These are phyloP conservation scores for Melipona bicolor DNA, from an alignment of 2,888 invertebrate species.

Conservation along the genomic window DNA sequence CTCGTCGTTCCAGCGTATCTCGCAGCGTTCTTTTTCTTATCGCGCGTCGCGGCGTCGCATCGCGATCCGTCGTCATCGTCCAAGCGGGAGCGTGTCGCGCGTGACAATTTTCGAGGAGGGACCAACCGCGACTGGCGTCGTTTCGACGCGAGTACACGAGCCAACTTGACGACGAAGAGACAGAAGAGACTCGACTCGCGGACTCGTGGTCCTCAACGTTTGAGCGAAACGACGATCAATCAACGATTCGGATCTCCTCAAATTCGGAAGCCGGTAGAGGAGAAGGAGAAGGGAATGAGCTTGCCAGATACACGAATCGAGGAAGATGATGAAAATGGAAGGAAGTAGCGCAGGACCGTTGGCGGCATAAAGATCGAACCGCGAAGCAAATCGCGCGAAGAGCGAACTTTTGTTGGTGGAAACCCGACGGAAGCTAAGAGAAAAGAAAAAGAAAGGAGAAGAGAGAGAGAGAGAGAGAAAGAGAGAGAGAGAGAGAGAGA, in stretches of 20 bases:
- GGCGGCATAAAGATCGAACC: conserved; percentile 11
- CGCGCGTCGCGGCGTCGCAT: background rate
- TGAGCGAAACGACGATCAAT: conserved; percentile 31
- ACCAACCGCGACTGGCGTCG: background rate
- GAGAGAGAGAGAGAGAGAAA: background rate
- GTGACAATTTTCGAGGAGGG: conserved; percentile 43
- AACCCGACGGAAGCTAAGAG: conserved; percentile 37
- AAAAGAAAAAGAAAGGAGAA: background rate
- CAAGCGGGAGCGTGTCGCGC: conserved; percentile 10
- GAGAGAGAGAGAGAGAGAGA: background rate
- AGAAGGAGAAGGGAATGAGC: conserved; percentile 28
- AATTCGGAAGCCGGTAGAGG: conserved; percentile 3
- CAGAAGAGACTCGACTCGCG: background rate
- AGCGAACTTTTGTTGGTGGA: conserved; percentile 1
- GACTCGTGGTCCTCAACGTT: conserved; percentile 43
- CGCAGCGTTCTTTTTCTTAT: background rate
- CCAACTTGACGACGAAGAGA: background rate
- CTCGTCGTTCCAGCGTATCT: background rate
- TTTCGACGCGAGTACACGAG: background rate
- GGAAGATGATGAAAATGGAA: conserved; percentile 48
- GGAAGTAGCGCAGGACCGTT: background rate
- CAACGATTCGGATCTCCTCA: background rate
- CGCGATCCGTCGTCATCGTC: background rate
- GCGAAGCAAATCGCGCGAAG: background rate
- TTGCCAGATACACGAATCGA: background rate